Evolutionary conservation across 2,113 vertebrate species (phyloP).

Genomic region (Chloroceryle aenea): DNA sequence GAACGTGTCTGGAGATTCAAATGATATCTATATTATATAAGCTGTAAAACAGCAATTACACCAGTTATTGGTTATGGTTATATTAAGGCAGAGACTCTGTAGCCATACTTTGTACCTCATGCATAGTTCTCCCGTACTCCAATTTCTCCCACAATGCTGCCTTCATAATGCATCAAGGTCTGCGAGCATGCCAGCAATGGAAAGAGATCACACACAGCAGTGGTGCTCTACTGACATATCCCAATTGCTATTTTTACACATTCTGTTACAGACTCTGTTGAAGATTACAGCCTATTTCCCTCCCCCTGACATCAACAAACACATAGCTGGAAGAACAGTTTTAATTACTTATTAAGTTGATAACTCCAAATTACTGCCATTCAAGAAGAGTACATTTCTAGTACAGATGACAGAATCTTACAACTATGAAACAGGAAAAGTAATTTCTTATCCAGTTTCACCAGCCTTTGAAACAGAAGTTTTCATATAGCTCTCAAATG

Average conservation of each 20-base stretch:
- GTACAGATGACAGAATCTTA: neutral
- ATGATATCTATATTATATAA: neutral
- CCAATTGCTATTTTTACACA: neutral
- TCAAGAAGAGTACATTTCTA: neutral
- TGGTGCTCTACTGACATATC: neutral
- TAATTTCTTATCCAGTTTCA: neutral
- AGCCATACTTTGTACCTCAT: neutral
- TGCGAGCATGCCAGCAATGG: neutral
- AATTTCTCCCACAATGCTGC: neutral
- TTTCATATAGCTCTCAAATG: neutral
- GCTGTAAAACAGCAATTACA: neutral
- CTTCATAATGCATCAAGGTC: neutral
- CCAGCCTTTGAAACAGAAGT: neutral
- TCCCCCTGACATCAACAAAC: neutral
- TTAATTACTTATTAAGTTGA: conserved; percentile 14
- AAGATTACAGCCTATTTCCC: neutral
- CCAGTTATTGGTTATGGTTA: neutral
- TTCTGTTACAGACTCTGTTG: neutral
- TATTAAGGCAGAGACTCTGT: neutral
- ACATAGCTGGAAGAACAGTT: conserved; percentile 10
- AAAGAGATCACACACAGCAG: neutral
- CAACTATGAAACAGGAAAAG: neutral
- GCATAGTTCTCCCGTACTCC: neutral
- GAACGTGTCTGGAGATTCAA: neutral
- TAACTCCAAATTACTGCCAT: neutral